phyloP scores from a whole-genome alignment of 1,140 invertebrate genomes.

The Pentalonia nigronervosa region DNA sequence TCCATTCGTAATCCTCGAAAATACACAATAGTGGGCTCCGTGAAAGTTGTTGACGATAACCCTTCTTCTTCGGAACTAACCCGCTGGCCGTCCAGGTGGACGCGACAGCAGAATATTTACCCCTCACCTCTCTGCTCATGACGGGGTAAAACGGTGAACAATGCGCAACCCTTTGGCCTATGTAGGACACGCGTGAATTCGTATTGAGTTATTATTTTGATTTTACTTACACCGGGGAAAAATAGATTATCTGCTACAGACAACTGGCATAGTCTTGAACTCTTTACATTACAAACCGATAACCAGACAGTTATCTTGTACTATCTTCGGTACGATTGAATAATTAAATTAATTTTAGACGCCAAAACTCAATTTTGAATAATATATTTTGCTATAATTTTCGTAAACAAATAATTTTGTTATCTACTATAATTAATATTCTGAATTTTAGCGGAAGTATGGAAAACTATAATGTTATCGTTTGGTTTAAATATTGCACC shows the following conservation, averaged over 20 bases:
- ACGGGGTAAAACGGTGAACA: background rate
- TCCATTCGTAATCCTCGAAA: conserved; percentile 51
- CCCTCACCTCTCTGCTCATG: background rate
- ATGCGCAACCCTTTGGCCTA: background rate
- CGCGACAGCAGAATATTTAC: background rate
- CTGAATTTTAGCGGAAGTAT: background rate
- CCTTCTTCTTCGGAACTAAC: conserved; percentile 34
- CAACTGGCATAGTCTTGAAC: background rate
- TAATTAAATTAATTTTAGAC: background rate
- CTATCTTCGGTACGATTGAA: background rate
- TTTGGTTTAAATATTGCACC: background rate
- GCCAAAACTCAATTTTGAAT: background rate
- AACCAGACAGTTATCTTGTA: background rate
- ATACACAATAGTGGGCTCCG: conserved; percentile 9
- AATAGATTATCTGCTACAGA: background rate
- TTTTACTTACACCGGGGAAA: background rate
- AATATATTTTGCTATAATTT: background rate
- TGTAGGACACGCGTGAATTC: background rate
- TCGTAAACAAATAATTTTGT: background rate
- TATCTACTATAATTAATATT: background rate
- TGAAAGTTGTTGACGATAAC: conserved; percentile 36
- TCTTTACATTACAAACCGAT: background rate
- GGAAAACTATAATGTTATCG: background rate
- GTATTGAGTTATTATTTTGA: background rate
- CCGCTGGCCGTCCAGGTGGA: conserved; percentile 46